These are phyloP conservation scores for Danaus plexippus DNA, from an alignment of 1,140 invertebrate genomes.

Conservation along the genomic window DNA sequence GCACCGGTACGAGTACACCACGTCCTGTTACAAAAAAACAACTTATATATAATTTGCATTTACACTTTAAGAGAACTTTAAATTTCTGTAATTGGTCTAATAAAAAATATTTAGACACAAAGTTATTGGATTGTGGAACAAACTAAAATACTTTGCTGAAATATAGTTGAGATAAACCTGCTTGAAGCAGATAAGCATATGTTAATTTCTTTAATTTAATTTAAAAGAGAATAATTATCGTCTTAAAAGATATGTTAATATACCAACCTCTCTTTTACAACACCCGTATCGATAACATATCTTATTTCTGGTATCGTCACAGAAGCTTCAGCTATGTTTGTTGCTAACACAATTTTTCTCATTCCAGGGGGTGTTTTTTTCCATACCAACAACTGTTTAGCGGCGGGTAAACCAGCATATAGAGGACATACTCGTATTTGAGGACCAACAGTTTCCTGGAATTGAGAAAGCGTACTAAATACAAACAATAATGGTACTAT, in stretches of 20 bases:
- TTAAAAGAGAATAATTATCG: too few relatives aligned
- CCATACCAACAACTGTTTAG: slow-evolving; percentile 86
- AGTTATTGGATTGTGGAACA: too few relatives aligned
- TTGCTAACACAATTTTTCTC: slow-evolving; percentile 95
- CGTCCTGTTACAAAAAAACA: slow-evolving; percentile 62
- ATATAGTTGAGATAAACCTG: too few relatives aligned
- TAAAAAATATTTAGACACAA: too few relatives aligned
- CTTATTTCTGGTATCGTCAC: slow-evolving; percentile 96
- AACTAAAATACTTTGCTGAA: too few relatives aligned
- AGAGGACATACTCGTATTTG: slow-evolving; percentile 82
- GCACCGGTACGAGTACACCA: slow-evolving; percentile 88
- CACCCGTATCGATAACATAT: slow-evolving; percentile 95
- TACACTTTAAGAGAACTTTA: not conserved
- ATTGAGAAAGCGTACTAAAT: slow-evolving; percentile 27
- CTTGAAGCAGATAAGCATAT: too few relatives aligned
- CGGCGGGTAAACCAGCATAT: slow-evolving; percentile 85
- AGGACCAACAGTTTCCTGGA: slow-evolving; percentile 54
- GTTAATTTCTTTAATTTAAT: too few relatives aligned
- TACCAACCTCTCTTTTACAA: slow-evolving; percentile 86
- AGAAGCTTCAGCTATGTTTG: slow-evolving; percentile 98
- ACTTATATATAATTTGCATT: not conserved
- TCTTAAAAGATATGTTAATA: not conserved
- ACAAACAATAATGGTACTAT: slow-evolving; percentile 21
- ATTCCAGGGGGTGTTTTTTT: slow-evolving; percentile 75
- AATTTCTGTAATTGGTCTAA: too few relatives aligned